Evolutionary conservation across 2,888 invertebrate species (phyloP).

Genomic region (Brachycybe producta): DNA sequence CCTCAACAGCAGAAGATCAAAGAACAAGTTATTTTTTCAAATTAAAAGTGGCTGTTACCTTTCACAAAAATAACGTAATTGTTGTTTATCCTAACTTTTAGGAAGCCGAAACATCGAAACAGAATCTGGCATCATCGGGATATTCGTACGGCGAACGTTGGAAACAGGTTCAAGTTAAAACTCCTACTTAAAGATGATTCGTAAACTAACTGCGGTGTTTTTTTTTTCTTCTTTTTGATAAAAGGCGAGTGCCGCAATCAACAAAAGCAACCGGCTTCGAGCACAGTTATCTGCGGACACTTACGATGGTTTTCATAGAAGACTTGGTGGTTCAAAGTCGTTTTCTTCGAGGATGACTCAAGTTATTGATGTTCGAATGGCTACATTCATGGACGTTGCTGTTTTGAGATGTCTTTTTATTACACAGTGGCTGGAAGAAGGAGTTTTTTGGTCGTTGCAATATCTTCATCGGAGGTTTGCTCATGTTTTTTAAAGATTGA

Average conservation of each 20-base stretch:
- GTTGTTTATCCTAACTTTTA: neutral
- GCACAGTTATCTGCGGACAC: neutral
- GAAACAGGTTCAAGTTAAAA: slow-evolving; percentile 3
- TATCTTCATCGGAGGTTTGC: slow-evolving; percentile 71
- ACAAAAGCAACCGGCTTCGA: neutral
- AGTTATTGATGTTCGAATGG: slow-evolving; percentile 40
- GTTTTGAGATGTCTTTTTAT: slow-evolving; percentile 90
- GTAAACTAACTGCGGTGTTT: neutral
- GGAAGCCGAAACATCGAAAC: neutral
- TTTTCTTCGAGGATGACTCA: too few species aligned
- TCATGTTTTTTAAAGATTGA: neutral
- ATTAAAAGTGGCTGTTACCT: neutral
- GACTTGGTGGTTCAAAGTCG: neutral
- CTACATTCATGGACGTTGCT: slow-evolving; percentile 92
- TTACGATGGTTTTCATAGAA: neutral
- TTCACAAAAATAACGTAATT: neutral
- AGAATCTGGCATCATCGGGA: neutral
- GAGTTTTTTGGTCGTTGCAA: slow-evolving; percentile 91
- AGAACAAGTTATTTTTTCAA: too few species aligned
- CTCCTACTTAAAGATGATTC: neutral
- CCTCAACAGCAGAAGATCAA: neutral
- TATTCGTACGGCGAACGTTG: slow-evolving; percentile 10
- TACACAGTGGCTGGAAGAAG: slow-evolving; percentile 95
- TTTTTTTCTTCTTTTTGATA: neutral
- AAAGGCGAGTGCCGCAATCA: slow-evolving; percentile 19